Evolutionary conservation across 2,888 invertebrate species (phyloP), one percentile per base, ranked within the genome.

Genomic region (Papilio elwesi): DNA sequence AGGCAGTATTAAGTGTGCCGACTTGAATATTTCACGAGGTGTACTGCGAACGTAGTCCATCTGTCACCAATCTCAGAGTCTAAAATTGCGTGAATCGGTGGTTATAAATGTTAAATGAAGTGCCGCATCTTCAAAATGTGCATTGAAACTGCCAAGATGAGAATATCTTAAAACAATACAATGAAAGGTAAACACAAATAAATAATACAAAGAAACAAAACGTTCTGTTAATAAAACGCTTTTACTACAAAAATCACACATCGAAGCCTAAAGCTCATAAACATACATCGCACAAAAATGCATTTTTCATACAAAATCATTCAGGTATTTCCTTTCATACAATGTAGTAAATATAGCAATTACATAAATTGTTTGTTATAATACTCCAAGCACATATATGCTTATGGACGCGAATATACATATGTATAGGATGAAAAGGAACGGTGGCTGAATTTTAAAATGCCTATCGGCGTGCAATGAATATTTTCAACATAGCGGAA

Each of bases 61-160:
- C 65, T 65, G 36, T 38, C 36, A n/a, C 36, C 51, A 51, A 62
- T n/a, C 49, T 65, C 51, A 6, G 13, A 36, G 51, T 38, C 65
- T n/a, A 65, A 65, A 65, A 36, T 36, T 36, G 36, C 10, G 65
- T 38, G 51, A 65, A 65, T 49, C 65, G 49, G 8, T 65, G 26
- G 64, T 51, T n/a, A 51, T 65, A 49, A 65, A 65, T 65, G 51
- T 65, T 65, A 65, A 51, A 65, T 38, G 51, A 65, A 51, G 26
- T 65, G 36, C 12, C 38, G 65, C 26, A 9, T 51, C 65, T 43
- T 36, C 10, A 65, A 65, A 51, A 65, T 3, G 65, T 65, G 36
- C 6, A 13, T 51, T 65, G 16, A 62, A 62, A 62, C 43, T 51
- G 26, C 26, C 53, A 67, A 67, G 38, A 43, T 38, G 36, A 38